Evolutionary conservation across 2,797 vertebrate genomes (phyloP), one percentile per base, ranked within the genome.

Genomic region (Sebastes matsubarae): DNA sequence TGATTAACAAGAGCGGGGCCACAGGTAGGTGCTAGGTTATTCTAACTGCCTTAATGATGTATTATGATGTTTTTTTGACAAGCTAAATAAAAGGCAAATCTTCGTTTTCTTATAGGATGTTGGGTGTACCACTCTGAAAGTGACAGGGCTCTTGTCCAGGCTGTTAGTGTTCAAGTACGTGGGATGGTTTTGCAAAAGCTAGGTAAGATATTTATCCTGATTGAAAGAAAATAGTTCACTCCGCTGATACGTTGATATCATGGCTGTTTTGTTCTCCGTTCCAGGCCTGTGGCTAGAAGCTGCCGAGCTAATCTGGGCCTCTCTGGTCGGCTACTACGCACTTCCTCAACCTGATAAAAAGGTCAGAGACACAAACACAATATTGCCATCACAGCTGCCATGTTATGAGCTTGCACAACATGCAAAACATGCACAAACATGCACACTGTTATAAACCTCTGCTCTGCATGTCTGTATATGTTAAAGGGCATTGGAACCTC

Each of bases 321-420:
- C 99, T 0, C 75, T 99, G 54, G 91, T 97, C 5, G 98, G 98
- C 2, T 99, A 95, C 81, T 95, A 96, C 79, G 82, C 95, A 4
- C 97, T 99, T 72, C 97, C 97, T 80, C 95, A 96, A 29, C 97
- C 97, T 30, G 98, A 99, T 87, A 99, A 97, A 95, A 99, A 99
- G 97, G 98, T 99, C 8, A 9, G 13, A 60, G 13, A 64, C 11
- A 20, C 27, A 25, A 11, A 52, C 12, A 14, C 8, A 18, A 3
- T n/a, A 9, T 14, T 22, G 5, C 25, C n/a, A 4, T 30, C 1
- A 4, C 38, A 22, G 29, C 0, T 24, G 4, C 25, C 25, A 25
- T 18, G 24, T 64, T 25, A 36, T 29, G 24, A 64, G 16, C 50
- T 29, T 65, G 3, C 25, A 38, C 12, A 38, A 38, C 36, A 13